These are phyloP conservation scores for Diuraphis noxia DNA, from an alignment of 1,140 invertebrate species.

Conservation along the genomic window DNA sequence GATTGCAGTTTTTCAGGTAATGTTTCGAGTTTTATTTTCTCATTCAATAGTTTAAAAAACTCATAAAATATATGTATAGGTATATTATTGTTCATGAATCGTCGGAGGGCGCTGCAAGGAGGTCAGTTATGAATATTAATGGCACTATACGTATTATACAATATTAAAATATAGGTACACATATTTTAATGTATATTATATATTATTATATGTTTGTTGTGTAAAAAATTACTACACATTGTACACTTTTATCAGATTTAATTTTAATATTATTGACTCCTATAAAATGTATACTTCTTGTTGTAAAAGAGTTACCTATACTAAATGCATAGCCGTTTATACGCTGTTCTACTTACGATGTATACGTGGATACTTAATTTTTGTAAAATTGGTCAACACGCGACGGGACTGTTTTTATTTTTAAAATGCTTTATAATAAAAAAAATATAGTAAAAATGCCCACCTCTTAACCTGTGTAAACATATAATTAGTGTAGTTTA, in stretches of 20 bases:
- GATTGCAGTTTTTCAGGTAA: conserved; percentile 17
- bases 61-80: not conserved
- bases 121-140: conserved; percentile 26
- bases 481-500: conserved; percentile 38
- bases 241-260: conserved; percentile 11
- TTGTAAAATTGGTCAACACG: conserved; percentile 9
- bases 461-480: conserved; percentile 13
- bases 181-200: not conserved
- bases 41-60: not conserved
- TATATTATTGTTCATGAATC: not conserved
- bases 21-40: not conserved
- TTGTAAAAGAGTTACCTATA: not conserved
- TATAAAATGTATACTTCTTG: not conserved
- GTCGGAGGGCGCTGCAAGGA: not conserved
- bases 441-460: not conserved
- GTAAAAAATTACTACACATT: not conserved
- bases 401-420: not conserved
- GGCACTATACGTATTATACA: not conserved
- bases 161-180: no score
- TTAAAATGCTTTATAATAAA: not conserved
- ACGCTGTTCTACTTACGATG: not conserved
- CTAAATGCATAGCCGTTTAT: not conserved
- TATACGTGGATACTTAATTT: not conserved
- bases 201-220: not conserved
- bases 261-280: not conserved